Base-by-base conservation (phyloP, 2,888 invertebrate species). In the Hybos culiciformis region DNA sequence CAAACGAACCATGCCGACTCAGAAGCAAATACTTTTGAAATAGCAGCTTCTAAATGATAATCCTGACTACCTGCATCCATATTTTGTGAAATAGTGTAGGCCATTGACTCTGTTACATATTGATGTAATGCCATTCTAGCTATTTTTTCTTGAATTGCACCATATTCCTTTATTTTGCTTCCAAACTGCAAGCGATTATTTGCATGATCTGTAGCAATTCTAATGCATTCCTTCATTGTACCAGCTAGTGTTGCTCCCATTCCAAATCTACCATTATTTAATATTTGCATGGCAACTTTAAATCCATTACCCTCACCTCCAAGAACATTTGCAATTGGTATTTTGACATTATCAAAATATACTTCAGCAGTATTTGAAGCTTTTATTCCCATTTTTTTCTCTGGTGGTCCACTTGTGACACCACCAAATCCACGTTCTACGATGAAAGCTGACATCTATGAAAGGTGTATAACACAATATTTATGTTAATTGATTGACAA, bases 361-460 rank as follows among this genome's bases (percentile, higher is more conserved):
- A 94, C 77, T 69, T 90, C 90, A 4, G 90, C 76, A 8, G 97
- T 98, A 67, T 96, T 97, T 44, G 94, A 94, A 54, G 83, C 84
- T 69, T 91, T 93, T 63, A 98, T 98, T 49, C 98, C 98, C 96
- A 98, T 96, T 71, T 98, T 98, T 68, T 91, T 87, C 70, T 98
- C 97, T 36, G 96, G 92, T 32, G 90, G 82, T 33, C 96, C 94
- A 61, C 72, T 84, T 3, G 86, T 81, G 18, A 98, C 86, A 42
- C 97, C 97, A 42, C 91, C 93, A 68, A 96, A 96, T 1, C 74
- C 67, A 46, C 94, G 76, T 68, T 98, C 96, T 46, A 98, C 96
- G 58, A 98, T 86, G 63, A 98, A 97, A 3, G 90, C 96, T 1
- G 93, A 88, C 21, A 96, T 54, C 56, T 57, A 32, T 6, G 40